Percentiles rank a stretch among this genome's conserved stretches.
phyloP scores from a whole-genome alignment of 2,113 vertebrate species.

The Chionis minor region DNA sequence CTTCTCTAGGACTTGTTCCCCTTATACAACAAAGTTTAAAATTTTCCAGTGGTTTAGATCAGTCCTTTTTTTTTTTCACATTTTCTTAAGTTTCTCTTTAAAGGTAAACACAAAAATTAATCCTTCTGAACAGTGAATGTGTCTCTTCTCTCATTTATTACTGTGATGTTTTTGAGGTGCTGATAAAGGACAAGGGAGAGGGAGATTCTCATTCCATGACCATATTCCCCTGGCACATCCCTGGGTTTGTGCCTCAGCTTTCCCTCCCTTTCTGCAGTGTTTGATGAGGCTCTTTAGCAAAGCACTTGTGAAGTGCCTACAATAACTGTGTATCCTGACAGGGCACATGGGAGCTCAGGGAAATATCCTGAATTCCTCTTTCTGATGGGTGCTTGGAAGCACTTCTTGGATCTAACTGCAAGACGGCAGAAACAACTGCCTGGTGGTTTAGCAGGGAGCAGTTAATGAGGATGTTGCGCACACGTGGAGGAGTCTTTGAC shows the following conservation, averaged over 20 bases:
- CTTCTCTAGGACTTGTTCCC: background rate
- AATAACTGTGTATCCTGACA: background rate
- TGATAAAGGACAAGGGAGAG: background rate
- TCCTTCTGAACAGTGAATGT: background rate
- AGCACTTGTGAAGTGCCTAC: background rate
- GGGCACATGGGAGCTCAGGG: fast-evolving
- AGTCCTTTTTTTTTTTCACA: background rate
- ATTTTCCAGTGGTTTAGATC: background rate
- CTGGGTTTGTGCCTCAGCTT: background rate
- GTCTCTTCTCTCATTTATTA: background rate
- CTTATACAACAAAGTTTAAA: background rate
- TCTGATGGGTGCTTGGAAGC: background rate
- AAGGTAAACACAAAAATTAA: background rate
- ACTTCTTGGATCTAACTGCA: background rate
- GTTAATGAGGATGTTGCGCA: background rate
- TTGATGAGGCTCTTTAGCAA: background rate
- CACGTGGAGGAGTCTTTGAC: background rate
- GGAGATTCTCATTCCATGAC: background rate
- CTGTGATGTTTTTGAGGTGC: background rate
- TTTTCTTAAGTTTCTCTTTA: background rate
- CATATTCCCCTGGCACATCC: fast-evolving
- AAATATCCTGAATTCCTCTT: background rate
- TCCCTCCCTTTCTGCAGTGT: background rate
- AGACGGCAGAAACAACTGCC: background rate
- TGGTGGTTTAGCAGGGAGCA: fast-evolving